phyloP scores from a whole-genome alignment of 2,113 vertebrate genomes.

The Phylloscopus trochilus region DNA sequence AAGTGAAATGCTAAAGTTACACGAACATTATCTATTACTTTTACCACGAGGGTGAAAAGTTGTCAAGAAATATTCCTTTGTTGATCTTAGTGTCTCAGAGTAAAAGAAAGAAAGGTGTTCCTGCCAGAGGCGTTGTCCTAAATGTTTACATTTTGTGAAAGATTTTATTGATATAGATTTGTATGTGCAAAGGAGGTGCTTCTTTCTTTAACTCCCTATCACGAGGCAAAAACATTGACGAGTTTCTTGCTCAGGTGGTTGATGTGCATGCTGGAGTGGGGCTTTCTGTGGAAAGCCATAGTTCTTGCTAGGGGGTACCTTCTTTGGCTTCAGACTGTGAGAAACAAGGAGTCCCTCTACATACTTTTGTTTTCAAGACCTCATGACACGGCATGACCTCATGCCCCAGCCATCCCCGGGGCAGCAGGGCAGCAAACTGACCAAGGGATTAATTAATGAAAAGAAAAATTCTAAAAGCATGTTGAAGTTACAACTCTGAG shows the following conservation, averaged over 20 bases:
- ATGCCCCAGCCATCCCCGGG: not conserved
- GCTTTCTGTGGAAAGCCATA: not conserved
- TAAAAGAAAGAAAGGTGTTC: not conserved
- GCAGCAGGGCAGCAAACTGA: not conserved
- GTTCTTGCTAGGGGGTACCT: not conserved
- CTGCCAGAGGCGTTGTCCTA: not conserved
- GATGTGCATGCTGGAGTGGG: accelerated
- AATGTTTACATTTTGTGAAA: not conserved
- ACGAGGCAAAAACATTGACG: accelerated
- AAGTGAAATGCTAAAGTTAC: not conserved
- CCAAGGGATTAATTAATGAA: not conserved
- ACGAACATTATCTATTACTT: not conserved
- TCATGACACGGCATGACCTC: not conserved
- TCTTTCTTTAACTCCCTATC: not conserved
- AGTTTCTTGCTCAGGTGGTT: not conserved
- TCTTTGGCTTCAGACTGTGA: not conserved
- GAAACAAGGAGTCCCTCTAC: not conserved
- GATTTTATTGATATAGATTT: not conserved
- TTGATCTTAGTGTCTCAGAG: not conserved
- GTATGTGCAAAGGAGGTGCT: not conserved
- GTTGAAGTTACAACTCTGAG: not conserved
- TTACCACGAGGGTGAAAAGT: not conserved
- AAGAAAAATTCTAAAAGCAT: not conserved
- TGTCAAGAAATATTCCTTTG: not conserved
- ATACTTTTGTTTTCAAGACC: not conserved